These are phyloP conservation scores for Pyrochroa serraticornis DNA, from an alignment of 2,888 invertebrate species.

Conservation along the genomic window DNA sequence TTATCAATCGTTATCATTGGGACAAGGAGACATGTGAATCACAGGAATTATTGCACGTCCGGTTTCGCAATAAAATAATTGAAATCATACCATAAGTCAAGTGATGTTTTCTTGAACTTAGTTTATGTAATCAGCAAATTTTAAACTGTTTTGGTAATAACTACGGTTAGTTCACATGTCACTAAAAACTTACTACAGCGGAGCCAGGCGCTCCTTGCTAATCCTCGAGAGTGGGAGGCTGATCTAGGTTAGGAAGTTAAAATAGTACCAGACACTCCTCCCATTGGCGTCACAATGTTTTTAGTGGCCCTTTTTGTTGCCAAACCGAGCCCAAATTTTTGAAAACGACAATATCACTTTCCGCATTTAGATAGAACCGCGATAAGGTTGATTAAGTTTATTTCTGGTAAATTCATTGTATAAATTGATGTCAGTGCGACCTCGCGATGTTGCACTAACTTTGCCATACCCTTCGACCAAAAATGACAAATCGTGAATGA, in stretches of 20 bases:
- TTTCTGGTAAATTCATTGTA: too few species aligned
- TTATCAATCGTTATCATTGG: too few species aligned
- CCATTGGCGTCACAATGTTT: slow-evolving; percentile 10
- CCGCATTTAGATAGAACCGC: too few species aligned
- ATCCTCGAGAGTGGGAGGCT: slow-evolving; percentile 10
- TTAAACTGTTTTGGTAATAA: too few species aligned
- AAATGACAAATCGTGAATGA: too few species aligned
- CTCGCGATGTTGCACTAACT: too few species aligned
- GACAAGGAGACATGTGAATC: too few species aligned
- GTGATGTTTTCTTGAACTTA: neutral
- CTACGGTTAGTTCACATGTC: slow-evolving; percentile 8
- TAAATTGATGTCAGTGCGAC: too few species aligned
- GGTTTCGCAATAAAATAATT: neutral
- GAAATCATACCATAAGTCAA: slow-evolving; percentile 12
- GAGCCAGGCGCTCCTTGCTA: slow-evolving; percentile 12
- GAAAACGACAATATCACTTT: neutral
- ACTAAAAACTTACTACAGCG: neutral
- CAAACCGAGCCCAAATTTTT: neutral
- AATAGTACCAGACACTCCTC: slow-evolving; percentile 24
- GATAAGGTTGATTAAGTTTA: neutral
- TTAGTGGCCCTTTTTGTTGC: slow-evolving; percentile 6
- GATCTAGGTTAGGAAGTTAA: slow-evolving; percentile 29
- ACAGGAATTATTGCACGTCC: neutral
- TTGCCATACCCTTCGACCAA: too few species aligned
- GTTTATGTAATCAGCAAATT: too few species aligned